Base-by-base conservation (phyloP, 2,888 invertebrate genomes). In the Chymomyza caudatula region DNA sequence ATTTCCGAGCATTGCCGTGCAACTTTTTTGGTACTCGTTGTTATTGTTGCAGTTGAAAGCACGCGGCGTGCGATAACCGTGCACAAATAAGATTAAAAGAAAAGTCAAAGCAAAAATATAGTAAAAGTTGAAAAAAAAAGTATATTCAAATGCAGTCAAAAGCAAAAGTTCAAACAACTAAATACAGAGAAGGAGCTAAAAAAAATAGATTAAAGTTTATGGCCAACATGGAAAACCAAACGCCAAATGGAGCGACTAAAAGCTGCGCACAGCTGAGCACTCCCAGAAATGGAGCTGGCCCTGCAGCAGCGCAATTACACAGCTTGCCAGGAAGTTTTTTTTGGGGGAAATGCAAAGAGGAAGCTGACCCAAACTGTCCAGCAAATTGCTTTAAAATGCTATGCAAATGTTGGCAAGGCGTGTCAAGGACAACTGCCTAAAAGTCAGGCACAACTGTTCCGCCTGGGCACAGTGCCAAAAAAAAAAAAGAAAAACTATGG, bases 351-450 rank as follows among this genome's bases (percentile, higher is more conserved):
- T 23, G 25, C 2, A 47, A 13, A 23, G 15, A 44, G 47, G 20
- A 37, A 22, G 58, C 42, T 65, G 75, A 65, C 65, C 64, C 69
- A 71, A 77, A 77, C 77, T 78, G 77, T 66, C 65, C 73, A 76
- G 73, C 65, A 70, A 79, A 77, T 78, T 69, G 69, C 64, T 69
- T 52, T 47, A 62, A 71, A 71, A 66, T 17, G 53, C 37, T 19
- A 64, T 61, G 58, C 62, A 66, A 63, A 66, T 68, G 59, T 47
- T 6, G 51, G 51, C 51, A 13, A 20, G 51, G 20, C 62, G 75
- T 79, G 80, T 80, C 84, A 83, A 79, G 84, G 81, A 73, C 84
- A 79, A 77, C 71, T 67, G 76, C 65, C 22, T 2, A 13, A 49
- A 17, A 58, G 44, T 23, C 15, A 29, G 25, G 54, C 6, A 23